Percentiles rank a stretch among this genome's conserved stretches.
Evolutionary conservation across 2,797 vertebrate genomes (phyloP).

Genomic region (Melanotaenia pygmaea): DNA sequence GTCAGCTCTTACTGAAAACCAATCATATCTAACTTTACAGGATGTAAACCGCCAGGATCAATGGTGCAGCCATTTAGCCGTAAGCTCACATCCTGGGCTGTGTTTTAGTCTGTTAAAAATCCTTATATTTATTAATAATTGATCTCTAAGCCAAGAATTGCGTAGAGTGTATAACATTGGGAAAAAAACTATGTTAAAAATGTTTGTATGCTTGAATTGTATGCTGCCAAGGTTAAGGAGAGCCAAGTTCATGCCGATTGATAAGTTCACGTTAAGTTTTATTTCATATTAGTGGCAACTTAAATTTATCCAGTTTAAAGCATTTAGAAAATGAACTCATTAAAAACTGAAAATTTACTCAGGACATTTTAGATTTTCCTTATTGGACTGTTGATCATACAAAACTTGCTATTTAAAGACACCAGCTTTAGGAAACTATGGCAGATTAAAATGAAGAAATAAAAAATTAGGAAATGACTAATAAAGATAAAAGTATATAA

Average conservation of each 20-base stretch:
- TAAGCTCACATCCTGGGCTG: background rate
- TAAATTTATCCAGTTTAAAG: background rate
- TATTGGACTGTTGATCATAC: background rate
- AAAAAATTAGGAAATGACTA: background rate
- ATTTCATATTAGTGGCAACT: too few species aligned
- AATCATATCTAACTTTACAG: background rate
- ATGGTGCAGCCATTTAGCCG: background rate
- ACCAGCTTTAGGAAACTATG: background rate
- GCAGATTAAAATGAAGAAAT: background rate
- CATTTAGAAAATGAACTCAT: background rate
- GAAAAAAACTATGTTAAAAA: background rate
- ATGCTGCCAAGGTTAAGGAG: background rate
- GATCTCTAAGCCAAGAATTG: background rate
- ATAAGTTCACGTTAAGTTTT: background rate
- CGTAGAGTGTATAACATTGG: too few species aligned
- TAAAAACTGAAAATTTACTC: too few species aligned
- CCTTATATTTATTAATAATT: background rate
- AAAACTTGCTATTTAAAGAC: background rate
- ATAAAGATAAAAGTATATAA: background rate
- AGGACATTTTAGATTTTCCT: too few species aligned
- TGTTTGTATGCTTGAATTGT: background rate
- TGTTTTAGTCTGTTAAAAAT: background rate
- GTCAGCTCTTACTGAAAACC: background rate
- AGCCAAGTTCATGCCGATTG: background rate
- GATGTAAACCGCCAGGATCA: background rate